phyloP scores from a whole-genome alignment of 2,888 invertebrate genomes.

The Lochmaea capreae region DNA sequence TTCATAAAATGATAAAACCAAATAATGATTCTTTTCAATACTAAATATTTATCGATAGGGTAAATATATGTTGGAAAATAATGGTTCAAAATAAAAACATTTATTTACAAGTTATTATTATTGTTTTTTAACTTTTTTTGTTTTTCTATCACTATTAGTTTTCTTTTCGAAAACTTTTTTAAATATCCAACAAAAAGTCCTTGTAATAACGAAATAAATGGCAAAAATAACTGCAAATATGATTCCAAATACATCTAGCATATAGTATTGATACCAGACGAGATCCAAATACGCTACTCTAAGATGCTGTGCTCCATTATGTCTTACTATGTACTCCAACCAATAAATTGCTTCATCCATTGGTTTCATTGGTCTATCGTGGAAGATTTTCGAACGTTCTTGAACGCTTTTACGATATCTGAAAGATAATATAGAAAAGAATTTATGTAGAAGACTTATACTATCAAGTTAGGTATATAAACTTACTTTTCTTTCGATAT shows the following conservation, averaged over 20 bases:
- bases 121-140: constrained; percentile 1
- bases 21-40: no score
- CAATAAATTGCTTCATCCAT: constrained; percentile 52
- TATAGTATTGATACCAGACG: constrained; percentile 52
- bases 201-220: background rate
- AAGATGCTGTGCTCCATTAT: constrained; percentile 54
- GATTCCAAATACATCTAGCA: constrained; percentile 52
- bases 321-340: constrained; percentile 53
- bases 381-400: constrained; percentile 48
- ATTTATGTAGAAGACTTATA: no score
- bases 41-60: background rate
- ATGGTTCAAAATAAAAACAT: no score
- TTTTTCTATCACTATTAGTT: background rate
- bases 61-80: no score
- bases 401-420: constrained; percentile 50
- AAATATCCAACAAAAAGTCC: no score
- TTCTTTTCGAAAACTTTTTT: constrained; percentile 12
- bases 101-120: background rate
- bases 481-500: background rate
- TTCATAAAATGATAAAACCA: no score
- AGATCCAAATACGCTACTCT: constrained; percentile 49
- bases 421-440: constrained; percentile 17
- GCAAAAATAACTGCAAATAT: constrained; percentile 11
- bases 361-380: constrained; percentile 51
- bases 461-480: background rate